Base-by-base conservation (phyloP, 2,888 invertebrate species). In the Timandra comae region DNA sequence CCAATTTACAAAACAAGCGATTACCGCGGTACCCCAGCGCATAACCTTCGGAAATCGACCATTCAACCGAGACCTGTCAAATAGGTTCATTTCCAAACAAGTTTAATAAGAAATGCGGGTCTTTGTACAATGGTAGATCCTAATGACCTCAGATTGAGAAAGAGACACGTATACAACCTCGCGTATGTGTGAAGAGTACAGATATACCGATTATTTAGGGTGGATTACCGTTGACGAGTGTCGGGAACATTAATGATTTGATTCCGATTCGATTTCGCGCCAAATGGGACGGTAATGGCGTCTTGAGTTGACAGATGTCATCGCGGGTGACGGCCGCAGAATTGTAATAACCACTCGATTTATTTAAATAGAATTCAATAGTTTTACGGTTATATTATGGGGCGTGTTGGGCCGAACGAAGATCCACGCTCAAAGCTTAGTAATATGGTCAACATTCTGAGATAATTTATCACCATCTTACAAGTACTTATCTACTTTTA, bases 241-340 rank as follows among this genome's bases (percentile, higher is more conserved):
- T 71, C 72, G 59, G 46, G 50, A 56, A 46, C 69, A 71, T 51
- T 56, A 52, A 60, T 56, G 62, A 55, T 52, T 55, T 52, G 59
- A 60, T 58, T 52, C 54, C 54, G 55, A 56, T 51, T 58, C 52
- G 58, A 58, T 55, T 48, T 60, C 59, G 52, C 56, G 52, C 41
- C 48, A 55, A 64, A 62, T 60, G 43, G 58, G 60, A 46, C 57
- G 47, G 56, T 72, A 71, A 73, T 72, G 71, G 56, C 57, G 68
- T 72, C 72, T 78, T 78, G 75, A 66, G 53, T 51, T 76, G 77
- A 76, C 77, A 77, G 76, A 69, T 77, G 77, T 69, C 70, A 62
- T 23, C 35, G 38, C 21, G 39, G 34, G 33, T 35, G 35, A 33
- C 38, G 39, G 35, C 33, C 39, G 52, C 51, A 58, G 57, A 55